Evolutionary conservation across 2,797 vertebrate species (phyloP), one percentile per base, ranked within the genome.

Genomic region (Phoeniculus purpureus): DNA sequence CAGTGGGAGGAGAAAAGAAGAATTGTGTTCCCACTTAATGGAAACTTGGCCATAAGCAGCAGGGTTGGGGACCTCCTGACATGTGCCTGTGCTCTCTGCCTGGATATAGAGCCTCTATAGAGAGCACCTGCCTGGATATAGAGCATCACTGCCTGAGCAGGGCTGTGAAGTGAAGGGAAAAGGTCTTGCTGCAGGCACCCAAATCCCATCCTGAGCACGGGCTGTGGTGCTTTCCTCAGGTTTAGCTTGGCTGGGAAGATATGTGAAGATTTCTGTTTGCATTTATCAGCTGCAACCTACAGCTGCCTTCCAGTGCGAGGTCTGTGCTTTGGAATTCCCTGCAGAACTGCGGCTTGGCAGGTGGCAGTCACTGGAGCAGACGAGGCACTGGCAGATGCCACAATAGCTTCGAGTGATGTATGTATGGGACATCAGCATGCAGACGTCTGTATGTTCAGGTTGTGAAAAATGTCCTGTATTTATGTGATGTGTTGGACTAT

Each of bases 331-430:
- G 2, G 85, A 89, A 92, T 89, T 84, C 85, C 74, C n/a, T 10
- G 73, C 0, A 22, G 92, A 73, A 92, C 81, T 51, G 43, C 8
- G 27, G 60, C 82, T 94, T 89, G 88, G 90, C 94, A 95, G 90
- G 92, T 94, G 95, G 78, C 1, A 3, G 47, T 85, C 21, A 16
- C 80, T 89, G 93, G 78, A 90, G 80, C 47, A 92, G 34, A 75
- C 32, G 0, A 50, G 62, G 51, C 54, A 15, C 55, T 15, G 34
- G 72, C 67, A 85, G 54, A 81, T 88, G 74, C 64, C 78, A 86
- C 67, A 70, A 54, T 34, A 91, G 76, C 6, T 8, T 12, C 61
- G 76, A 29, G 74, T 67, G 89, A 86, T 81, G 60, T 81, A 26
- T 8, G 72, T 81, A 26, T 8, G 72, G 77, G 87, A 58, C 23